Evolutionary conservation across 1,140 invertebrate species (phyloP).

Genomic region (Spodoptera frugiperda): DNA sequence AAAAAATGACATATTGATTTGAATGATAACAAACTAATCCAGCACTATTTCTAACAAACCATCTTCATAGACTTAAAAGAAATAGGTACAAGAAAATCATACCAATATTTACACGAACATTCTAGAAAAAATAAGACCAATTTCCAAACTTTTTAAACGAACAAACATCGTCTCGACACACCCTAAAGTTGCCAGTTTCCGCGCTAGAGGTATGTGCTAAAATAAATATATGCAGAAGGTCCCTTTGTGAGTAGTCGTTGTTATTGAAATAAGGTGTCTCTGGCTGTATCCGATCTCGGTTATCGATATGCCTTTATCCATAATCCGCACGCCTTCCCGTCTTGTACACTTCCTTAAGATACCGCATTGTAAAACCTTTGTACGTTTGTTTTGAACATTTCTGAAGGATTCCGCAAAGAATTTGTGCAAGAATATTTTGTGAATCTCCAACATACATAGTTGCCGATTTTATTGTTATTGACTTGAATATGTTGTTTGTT

Average conservation of each 20-base stretch:
- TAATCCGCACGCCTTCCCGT: conserved; percentile 55
- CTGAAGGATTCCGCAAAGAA: conserved; percentile 21
- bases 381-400: conserved; percentile 32
- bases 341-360: conserved; percentile 47
- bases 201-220: conserved; percentile 57
- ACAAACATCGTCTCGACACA: not conserved
- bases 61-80: not conserved
- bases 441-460: not conserved
- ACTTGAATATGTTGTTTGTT: not conserved
- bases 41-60: too few species aligned
- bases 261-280: conserved; percentile 76
- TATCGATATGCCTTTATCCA: conserved; percentile 59
- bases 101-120: not conserved
- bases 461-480: not conserved
- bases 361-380: conserved; percentile 44
- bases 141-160: not conserved
- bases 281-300: conserved; percentile 52
- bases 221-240: conserved; percentile 66
- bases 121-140: not conserved
- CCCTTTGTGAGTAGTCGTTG: conserved; percentile 69
- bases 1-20: too few species aligned
- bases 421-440: conserved; percentile 3
- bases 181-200: conserved; percentile 17
- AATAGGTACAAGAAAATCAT: not conserved
- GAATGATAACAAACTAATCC: too few species aligned